Evolutionary conservation across 2,888 invertebrate species (phyloP), one percentile per base, ranked within the genome.

Genomic region (Lasioglossum malachurum): DNA sequence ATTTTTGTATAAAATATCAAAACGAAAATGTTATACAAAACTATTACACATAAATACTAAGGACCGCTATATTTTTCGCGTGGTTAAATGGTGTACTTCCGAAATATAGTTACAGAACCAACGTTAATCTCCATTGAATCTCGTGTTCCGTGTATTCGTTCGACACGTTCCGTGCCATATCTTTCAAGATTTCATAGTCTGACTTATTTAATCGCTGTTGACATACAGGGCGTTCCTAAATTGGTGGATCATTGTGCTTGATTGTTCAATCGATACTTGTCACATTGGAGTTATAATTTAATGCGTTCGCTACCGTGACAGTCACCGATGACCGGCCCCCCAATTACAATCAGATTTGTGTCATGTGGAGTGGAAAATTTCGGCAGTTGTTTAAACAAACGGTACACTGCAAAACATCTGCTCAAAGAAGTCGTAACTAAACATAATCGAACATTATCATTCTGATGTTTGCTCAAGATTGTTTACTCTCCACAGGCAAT

Each of bases 1-100:
- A 84, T 88, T 88, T 88, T 83, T 87, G 75, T 87, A 86, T 74
- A 78, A 84, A 75, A 75, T 75, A 71, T 80, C 75, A 46, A 72
- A 75, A 77, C 46, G 67, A 75, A 84, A 78, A 46, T 67, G 71
- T 57, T 69, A 79, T 69, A 64, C 64, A 76, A 82, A 73, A 76
- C 31, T 74, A 64, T 31, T 44, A 83, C 49, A 78, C 57, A 16
- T 38, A 38, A 72, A 57, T 31, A 53, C 41, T 57, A 72, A 44
- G 78, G 41, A 38, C 41, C 53, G n/a, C 23, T 49, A 57, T 74
- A 81, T 75, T 83, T 86, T 80, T 83, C 73, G 69, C 77, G 81
- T 78, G 77, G 75, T 73, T 67, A 35, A 80, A 67, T 67, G 83
- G 72, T 87, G 73, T 78, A 87, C 87, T 86, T 83, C 80, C 80